phyloP scores from a whole-genome alignment of 2,797 vertebrate genomes.

The Cryptoblepharus egeriae region DNA sequence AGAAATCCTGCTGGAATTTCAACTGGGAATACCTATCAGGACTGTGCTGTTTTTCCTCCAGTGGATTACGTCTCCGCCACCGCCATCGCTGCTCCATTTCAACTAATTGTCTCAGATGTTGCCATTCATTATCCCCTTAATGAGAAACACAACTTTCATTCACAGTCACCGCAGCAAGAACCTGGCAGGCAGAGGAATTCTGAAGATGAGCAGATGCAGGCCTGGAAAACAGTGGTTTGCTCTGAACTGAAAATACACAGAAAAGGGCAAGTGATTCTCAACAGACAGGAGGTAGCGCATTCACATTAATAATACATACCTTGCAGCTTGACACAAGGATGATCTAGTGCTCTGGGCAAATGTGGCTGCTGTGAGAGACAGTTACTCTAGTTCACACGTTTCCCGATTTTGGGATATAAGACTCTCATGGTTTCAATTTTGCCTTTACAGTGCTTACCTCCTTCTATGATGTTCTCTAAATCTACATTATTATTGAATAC shows the following conservation, averaged over 20 bases:
- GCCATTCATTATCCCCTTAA: slow-evolving; percentile 72
- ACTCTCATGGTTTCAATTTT: neutral
- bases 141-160: slow-evolving; percentile 78
- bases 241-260: slow-evolving; percentile 75
- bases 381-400: neutral
- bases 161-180: slow-evolving; percentile 70
- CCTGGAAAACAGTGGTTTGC: slow-evolving; percentile 62
- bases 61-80: slow-evolving; percentile 37
- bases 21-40: slow-evolving; percentile 62
- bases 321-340: neutral
- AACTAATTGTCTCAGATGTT: slow-evolving; percentile 77
- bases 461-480: too few species aligned
- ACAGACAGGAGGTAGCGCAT: slow-evolving; percentile 67
- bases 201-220: slow-evolving; percentile 78
- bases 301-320: slow-evolving; percentile 50
- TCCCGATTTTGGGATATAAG: neutral
- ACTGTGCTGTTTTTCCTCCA: slow-evolving; percentile 46
- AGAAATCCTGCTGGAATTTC: slow-evolving; percentile 55
- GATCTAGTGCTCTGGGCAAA: slow-evolving; percentile 20
- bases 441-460: neutral
- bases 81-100: slow-evolving; percentile 67
- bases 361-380: neutral
- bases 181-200: slow-evolving; percentile 79
- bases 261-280: slow-evolving; percentile 64
- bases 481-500: too few species aligned